These are phyloP conservation scores for Rallus crepitans DNA, from an alignment of 2,797 vertebrate genomes.

Conservation along the genomic window DNA sequence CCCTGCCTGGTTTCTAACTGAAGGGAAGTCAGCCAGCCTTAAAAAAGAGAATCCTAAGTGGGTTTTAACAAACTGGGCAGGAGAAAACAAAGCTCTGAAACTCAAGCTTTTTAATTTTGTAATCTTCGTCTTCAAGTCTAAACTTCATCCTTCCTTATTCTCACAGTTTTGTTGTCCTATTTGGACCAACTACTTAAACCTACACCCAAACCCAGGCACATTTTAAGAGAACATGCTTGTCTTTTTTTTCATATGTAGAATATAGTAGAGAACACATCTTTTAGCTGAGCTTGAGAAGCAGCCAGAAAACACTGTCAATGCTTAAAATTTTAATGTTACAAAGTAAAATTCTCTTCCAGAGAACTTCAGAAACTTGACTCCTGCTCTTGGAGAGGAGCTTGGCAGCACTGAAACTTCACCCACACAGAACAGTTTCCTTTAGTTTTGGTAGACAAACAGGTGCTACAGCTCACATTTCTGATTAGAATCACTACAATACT, in stretches of 20 bases:
- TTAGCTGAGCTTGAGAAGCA: background rate
- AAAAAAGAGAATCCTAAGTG: background rate
- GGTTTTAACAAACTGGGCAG: background rate
- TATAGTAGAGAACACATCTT: background rate
- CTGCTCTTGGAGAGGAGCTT: background rate
- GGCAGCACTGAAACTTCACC: background rate
- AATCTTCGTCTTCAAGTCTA: background rate
- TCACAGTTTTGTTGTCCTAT: background rate
- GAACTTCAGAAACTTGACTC: background rate
- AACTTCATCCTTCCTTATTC: background rate
- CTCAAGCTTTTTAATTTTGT: background rate
- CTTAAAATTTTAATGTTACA: background rate
- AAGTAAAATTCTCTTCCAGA: background rate
- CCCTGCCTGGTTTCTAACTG: background rate
- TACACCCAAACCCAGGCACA: background rate
- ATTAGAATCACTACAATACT: background rate
- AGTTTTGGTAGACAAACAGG: background rate
- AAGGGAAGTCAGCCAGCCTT: conserved; percentile 3
- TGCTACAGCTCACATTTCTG: background rate
- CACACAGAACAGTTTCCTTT: background rate
- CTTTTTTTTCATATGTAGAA: background rate
- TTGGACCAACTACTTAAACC: background rate
- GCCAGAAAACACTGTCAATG: background rate
- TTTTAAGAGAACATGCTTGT: background rate
- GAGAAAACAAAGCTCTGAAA: background rate